Base-by-base conservation (phyloP, 2,113 vertebrate genomes). In the Aythya baeri region DNA sequence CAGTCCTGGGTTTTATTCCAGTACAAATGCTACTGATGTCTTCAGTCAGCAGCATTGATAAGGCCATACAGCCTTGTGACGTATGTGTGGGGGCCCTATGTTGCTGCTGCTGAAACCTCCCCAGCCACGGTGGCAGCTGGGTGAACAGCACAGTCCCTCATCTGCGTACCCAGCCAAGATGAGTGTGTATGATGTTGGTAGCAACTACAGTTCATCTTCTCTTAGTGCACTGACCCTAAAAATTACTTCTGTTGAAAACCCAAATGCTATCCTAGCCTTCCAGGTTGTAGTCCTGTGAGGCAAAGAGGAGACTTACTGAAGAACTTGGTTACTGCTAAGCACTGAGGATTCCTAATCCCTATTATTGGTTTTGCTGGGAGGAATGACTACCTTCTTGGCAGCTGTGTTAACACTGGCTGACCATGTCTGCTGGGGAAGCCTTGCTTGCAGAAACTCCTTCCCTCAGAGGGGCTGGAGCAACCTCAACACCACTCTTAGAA, bases 81-180 rank as follows among this genome's bases (percentile, higher is more conserved):
- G 1, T 4, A 62, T 20, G 7, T 71, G 34, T 63, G 5, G 4
- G 23, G 7, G 26, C 34, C 83, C 36, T 75, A 32, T 26, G 9
- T 31, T 49, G 26, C 31, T 18, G 17, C 21, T 5, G 6, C 17
- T 62, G 46, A 62, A 80, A 70, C 9, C 5, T 26, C 34, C 25
- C 9, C 27, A 59, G 31, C 12, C 61, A 13, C 31, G 20, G 5
- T 54, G 15, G 46, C 26, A 38, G 3, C 6, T 76, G 31, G 6
- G 22, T 20, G 26, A 11, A 20, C 26, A 72, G 25, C 17, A 52
- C 46, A 21, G 25, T 63, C 31, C 3, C 31, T 11, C 29, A 34
- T 14, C 67, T 0, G 0, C 1, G 4, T 8, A 22, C 26, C 41
- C 7, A 43, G 5, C 4, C 49, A 79, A 79, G 4, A 17, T 43